These are phyloP conservation scores for Phycodurus eques DNA, from an alignment of 2,113 vertebrate species.

Conservation along the genomic window DNA sequence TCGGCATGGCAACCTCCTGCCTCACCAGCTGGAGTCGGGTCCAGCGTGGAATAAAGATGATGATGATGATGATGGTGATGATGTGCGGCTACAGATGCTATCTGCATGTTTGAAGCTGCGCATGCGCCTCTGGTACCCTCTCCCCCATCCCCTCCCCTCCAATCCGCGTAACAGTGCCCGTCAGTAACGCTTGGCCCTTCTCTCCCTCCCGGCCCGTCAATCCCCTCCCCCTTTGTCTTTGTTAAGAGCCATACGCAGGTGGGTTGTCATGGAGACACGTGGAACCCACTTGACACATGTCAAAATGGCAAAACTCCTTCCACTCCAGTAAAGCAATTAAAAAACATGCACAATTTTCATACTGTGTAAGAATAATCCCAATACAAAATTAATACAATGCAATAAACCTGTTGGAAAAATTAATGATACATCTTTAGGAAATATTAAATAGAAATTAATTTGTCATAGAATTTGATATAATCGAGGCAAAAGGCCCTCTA, in stretches of 20 bases:
- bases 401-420: neutral
- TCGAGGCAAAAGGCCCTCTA: too few species aligned
- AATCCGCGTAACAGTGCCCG: constrained; percentile 55
- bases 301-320: constrained; percentile 2
- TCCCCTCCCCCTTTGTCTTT: constrained; percentile 68
- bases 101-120: constrained; percentile 71
- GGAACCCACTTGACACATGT: constrained; percentile 44
- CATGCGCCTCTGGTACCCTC: constrained; percentile 72
- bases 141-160: constrained; percentile 64
- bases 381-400: neutral
- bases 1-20: constrained; percentile 73
- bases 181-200: constrained; percentile 78
- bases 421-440: neutral
- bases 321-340: neutral
- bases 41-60: constrained; percentile 43
- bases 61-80: constrained; percentile 12
- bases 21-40: constrained; percentile 37
- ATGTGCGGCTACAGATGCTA: constrained; percentile 46
- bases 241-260: constrained; percentile 78
- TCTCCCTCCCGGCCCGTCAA: constrained; percentile 69
- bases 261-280: constrained; percentile 71
- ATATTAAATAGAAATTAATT: neutral
- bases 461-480: too few species aligned
- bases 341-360: too few species aligned
- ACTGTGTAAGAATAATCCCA: too few species aligned